Percentiles rank a stretch among this genome's conserved stretches.
These are phyloP conservation scores for Folsomia manolachei DNA, from an alignment of 2,888 invertebrate genomes.

Conservation along the genomic window DNA sequence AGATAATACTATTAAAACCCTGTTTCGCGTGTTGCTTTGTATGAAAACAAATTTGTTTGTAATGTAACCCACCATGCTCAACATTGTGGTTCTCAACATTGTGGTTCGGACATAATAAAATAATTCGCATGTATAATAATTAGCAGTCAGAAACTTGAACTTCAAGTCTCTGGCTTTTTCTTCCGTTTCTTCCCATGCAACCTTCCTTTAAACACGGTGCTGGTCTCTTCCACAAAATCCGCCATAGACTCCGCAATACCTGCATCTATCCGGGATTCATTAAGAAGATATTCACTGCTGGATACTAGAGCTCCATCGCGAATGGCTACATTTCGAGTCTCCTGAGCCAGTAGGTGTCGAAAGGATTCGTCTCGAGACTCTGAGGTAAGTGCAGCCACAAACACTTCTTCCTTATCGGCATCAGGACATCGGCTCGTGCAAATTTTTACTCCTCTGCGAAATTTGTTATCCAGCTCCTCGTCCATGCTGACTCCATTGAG, in stretches of 20 bases:
- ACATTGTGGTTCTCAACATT: too few relatives aligned
- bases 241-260: conserved; percentile 22
- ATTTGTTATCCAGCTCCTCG: conserved; percentile 35
- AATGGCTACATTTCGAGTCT: conserved; percentile 18
- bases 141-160: too few relatives aligned
- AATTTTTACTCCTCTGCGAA: conserved; percentile 47
- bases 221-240: conserved; percentile 36
- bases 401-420: conserved; percentile 47
- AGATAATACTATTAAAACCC: too few relatives aligned
- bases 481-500: not conserved
- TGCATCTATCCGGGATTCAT: conserved; percentile 2
- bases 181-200: conserved; percentile 19
- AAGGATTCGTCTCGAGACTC: conserved; percentile 37
- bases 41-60: too few relatives aligned
- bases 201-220: conserved; percentile 23
- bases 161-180: too few relatives aligned
- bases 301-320: not conserved
- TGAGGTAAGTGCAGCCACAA: conserved; percentile 37
- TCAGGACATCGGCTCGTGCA: conserved; percentile 49
- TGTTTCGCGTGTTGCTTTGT: too few relatives aligned
- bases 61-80: too few relatives aligned
- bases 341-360: conserved; percentile 37
- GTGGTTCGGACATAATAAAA: too few relatives aligned
- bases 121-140: too few relatives aligned
- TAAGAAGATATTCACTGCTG: not conserved